Base-by-base conservation (phyloP, 1,140 invertebrate species). In the Leguminivora glycinivorella region DNA sequence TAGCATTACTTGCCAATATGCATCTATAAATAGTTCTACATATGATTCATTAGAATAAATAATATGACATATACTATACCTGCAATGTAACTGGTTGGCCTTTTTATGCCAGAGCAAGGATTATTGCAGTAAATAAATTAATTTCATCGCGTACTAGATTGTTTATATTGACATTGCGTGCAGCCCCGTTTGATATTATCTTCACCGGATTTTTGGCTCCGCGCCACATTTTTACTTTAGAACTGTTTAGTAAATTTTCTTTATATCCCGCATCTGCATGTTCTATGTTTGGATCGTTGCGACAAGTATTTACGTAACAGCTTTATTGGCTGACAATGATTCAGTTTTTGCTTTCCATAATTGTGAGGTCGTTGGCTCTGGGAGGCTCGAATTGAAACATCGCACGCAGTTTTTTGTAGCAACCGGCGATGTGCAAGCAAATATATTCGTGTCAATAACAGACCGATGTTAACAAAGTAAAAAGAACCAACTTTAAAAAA, bases 111-210 rank as follows among this genome's bases (percentile, higher is more conserved):
- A 29, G 7, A 63, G 58, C 26, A 17, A 63, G 58, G 58, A 63
- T 63, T 63, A 34, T 60, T 63, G 26, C 58, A n/a, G 5, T 31
- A 63, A 63, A 63, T 63, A 19, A 31, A 63, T 63, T 63, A 63
- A 19, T 63, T 63, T 63, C 58, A 63, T 63, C 25, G n/a, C 58
- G 58, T 63, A 63, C 58, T 63, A 31, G 25, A 29, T 63, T 63
- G 58, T 63, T 63, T 63, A 63, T 63, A 63, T 63, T 63, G 58
- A 29, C 58, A 63, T 63, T 63, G 58, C 29, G 26, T 29, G 56
- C 22, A 22, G 24, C 14, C n/a, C n/a, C n/a, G 26, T 63, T 63
- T 63, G 58, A 63, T 29, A 63, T 63, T 31, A 63, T 63, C 58
- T 63, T 17, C 56, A 26, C 24, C 14, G 56, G 25, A 31, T 31